phyloP scores from a whole-genome alignment of 2,113 vertebrate genomes.

The Meriones unguiculatus region DNA sequence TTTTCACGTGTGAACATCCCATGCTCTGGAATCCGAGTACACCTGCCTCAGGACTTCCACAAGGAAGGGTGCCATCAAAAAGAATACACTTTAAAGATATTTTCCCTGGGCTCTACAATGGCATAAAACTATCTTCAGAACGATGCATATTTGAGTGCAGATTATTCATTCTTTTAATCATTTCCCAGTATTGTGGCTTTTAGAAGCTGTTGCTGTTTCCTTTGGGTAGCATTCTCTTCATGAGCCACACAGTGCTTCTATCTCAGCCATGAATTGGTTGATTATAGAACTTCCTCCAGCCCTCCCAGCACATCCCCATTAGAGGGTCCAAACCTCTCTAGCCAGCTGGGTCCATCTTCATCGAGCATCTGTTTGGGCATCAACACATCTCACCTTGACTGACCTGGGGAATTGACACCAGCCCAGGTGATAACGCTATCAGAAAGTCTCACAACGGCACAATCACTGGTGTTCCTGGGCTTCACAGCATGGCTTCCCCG shows the following conservation, averaged over 20 bases:
- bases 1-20: neutral
- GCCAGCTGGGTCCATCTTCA: neutral
- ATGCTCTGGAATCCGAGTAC: neutral
- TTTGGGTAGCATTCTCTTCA: neutral
- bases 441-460: neutral
- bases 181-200: neutral
- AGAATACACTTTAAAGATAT: neutral
- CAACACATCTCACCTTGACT: neutral
- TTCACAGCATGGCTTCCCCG: too few species aligned
- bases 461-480: fast-evolving
- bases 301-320: neutral
- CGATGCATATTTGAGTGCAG: neutral
- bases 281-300: neutral
- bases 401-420: neutral
- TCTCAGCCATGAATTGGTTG: neutral
- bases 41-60: neutral
- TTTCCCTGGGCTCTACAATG: neutral
- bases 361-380: neutral
- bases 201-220: neutral
- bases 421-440: neutral
- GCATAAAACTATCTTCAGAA: neutral
- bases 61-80: neutral
- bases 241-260: neutral
- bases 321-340: neutral
- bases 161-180: neutral